These are phyloP conservation scores for Rhyacophila brunnea DNA, from an alignment of 1,140 invertebrate genomes.

Conservation along the genomic window DNA sequence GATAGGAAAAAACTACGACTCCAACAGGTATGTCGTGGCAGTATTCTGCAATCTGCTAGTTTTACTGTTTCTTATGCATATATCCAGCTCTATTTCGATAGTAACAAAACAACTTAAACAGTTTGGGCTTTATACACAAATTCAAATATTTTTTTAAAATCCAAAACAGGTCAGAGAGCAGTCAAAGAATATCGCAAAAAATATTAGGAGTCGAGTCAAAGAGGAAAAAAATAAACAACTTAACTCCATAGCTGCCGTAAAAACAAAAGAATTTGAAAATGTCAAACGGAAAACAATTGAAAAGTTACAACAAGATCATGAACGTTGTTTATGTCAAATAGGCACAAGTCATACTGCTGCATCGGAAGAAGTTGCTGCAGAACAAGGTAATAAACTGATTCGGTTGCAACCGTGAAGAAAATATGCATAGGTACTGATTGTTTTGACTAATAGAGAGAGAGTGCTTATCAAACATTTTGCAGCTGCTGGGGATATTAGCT, in stretches of 20 bases:
- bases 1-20: constrained; percentile 48
- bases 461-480: not conserved
- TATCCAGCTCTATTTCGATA: not conserved
- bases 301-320: constrained; percentile 21
- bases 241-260: constrained; percentile 39
- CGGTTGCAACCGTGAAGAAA: not conserved
- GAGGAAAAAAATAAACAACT: constrained; percentile 44
- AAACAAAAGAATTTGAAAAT: constrained; percentile 44
- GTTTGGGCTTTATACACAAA: not conserved
- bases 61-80: constrained; percentile 6
- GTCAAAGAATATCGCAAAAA: constrained; percentile 52
- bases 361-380: constrained; percentile 36
- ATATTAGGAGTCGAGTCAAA: constrained; percentile 48
- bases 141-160: not conserved
- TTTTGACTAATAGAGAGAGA: not conserved
- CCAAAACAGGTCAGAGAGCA: constrained; percentile 46
- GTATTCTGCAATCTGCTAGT: constrained; percentile 13
- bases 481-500: not conserved
- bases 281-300: constrained; percentile 43
- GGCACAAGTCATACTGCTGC: constrained; percentile 44
- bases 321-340: constrained; percentile 32
- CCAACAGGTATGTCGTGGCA: constrained; percentile 47
- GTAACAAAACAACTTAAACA: not conserved
- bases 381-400: constrained; percentile 25
- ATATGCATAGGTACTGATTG: not conserved